Percentiles rank a stretch among this genome's conserved stretches.
Conservation (phyloP, 2,797 vertebrate genomes). For the Labeo calbasu region DNA sequence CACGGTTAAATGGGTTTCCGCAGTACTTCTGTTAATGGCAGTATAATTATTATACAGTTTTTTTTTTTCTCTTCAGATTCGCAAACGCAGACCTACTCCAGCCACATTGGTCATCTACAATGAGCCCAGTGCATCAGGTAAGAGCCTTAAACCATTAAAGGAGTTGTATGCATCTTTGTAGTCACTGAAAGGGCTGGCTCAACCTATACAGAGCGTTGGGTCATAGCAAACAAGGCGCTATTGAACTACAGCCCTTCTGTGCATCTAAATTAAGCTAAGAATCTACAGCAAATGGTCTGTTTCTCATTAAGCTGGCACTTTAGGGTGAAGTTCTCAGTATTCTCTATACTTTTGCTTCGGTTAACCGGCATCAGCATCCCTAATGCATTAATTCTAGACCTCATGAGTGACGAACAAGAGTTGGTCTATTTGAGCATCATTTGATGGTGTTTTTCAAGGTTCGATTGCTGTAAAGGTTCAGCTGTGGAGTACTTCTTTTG, state of each 20-base stretch:
- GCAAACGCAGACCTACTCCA: constrained; percentile 87
- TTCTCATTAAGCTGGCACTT: constrained; percentile 2
- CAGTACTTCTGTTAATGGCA: not conserved
- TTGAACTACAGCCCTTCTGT: not conserved
- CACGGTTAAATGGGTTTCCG: not conserved
- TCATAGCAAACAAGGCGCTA: not conserved
- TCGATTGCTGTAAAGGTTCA: not conserved
- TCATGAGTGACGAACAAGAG: not conserved
- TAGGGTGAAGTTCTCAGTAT: not conserved
- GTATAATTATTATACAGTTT: not conserved
- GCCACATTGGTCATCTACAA: constrained; percentile 88
- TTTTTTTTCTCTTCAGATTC: constrained; percentile 78
- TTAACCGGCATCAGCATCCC: not conserved
- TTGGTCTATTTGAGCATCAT: constrained; percentile 2
- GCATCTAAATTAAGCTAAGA: not conserved
- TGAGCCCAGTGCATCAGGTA: constrained; percentile 82
- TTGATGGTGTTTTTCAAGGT: constrained; percentile 22
- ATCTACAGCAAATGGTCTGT: constrained; percentile 1
- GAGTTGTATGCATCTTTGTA: constrained; percentile 4
- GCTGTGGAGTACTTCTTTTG: constrained; percentile 4
- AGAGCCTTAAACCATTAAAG: constrained; percentile 42
- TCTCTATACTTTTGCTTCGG: not conserved
- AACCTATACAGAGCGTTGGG: not conserved
- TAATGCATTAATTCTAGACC: not conserved
- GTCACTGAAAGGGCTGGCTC: not conserved